Conservation (phyloP, 64 coral and sea anemone genomes). For the Montipora capricornis region DNA sequence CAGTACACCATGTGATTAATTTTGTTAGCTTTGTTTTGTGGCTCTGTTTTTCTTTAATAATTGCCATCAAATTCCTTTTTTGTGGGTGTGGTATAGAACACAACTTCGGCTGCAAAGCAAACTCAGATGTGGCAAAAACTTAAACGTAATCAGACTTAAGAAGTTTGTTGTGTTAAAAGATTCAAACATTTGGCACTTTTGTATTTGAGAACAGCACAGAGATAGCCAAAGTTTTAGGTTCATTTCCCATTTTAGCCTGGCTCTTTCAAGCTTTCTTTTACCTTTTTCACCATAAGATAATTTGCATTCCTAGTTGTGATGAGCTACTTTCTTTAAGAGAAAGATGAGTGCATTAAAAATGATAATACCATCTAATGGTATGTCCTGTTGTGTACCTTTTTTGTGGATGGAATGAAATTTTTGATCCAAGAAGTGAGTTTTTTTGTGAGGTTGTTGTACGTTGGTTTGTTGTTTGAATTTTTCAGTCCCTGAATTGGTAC, state of each 20-base stretch:
- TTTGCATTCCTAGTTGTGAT: too few species aligned
- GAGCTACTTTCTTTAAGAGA: too few species aligned
- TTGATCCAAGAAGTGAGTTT: background rate
- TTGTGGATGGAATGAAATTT: background rate
- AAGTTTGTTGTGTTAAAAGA: too few species aligned
- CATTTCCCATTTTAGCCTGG: too few species aligned
- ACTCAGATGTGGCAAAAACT: too few species aligned
- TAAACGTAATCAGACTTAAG: too few species aligned
- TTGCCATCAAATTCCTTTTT: background rate
- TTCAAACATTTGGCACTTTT: too few species aligned
- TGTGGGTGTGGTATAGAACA: background rate
- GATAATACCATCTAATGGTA: background rate
- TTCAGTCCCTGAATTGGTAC: constrained; percentile 24
- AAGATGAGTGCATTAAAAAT: background rate
- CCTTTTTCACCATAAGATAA: too few species aligned
- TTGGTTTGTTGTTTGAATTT: constrained; percentile 59
- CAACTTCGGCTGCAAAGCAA: background rate
- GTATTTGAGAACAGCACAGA: too few species aligned
- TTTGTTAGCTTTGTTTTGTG: constrained; percentile 52
- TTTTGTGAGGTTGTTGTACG: constrained; percentile 24
- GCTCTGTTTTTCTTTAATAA: background rate
- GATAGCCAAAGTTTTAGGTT: too few species aligned
- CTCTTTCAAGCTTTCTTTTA: too few species aligned
- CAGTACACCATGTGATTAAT: background rate
- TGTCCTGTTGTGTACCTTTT: background rate